Conservation (phyloP, 2,113 vertebrate genomes). For the Opisthocomus hoazin region DNA sequence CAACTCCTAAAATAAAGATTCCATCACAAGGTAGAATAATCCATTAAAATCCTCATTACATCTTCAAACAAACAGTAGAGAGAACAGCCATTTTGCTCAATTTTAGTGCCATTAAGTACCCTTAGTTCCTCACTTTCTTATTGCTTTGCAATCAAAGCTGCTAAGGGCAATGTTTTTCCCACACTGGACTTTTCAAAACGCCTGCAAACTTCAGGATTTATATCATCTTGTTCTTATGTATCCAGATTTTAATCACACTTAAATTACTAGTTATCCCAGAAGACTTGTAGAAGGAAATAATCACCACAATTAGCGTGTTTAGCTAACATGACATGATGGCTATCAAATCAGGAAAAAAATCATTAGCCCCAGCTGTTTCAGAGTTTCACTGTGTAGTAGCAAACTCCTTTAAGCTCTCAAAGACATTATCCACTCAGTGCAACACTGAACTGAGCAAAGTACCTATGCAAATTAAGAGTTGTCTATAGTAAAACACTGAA, state of each 20-base stretch:
- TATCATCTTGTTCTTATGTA: neutral
- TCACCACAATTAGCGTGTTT: neutral
- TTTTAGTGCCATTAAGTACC: neutral
- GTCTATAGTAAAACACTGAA: neutral
- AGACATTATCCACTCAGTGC: neutral
- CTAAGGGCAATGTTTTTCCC: neutral
- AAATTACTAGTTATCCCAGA: neutral
- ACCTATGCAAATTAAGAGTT: neutral
- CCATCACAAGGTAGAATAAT: neutral
- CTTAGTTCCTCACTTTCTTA: neutral
- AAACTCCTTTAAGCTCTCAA: neutral
- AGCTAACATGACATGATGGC: neutral
- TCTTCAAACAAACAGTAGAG: neutral
- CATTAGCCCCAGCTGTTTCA: neutral
- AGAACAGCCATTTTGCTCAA: neutral
- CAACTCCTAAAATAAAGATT: neutral
- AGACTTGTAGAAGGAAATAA: neutral
- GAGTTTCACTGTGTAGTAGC: neutral
- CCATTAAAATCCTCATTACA: neutral
- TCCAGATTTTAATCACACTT: neutral
- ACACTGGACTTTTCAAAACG: accelerated
- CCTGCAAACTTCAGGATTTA: neutral
- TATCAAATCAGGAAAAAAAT: neutral
- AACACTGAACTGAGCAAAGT: neutral
- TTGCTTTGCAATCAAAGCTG: neutral